A percentile compares a stretch with the other conserved stretches of the same genome.
Conservation (phyloP, 2,888 invertebrate genomes). For the Isotomurus palustris region DNA sequence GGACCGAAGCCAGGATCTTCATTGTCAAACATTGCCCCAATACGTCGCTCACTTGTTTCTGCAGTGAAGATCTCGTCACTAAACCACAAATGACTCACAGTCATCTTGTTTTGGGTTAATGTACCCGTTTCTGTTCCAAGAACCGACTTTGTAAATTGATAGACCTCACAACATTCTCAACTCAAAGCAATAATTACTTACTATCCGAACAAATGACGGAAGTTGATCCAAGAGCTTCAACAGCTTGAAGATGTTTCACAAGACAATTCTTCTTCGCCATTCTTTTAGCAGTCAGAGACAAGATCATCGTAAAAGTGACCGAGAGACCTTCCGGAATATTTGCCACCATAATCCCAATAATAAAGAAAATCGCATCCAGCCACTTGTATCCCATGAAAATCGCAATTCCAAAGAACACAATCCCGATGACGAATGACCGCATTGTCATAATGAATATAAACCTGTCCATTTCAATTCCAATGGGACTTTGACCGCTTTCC, state of each 20-base stretch:
- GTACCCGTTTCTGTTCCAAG: constrained; percentile 59
- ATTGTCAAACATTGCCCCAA: constrained; percentile 32
- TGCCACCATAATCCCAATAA: constrained; percentile 64
- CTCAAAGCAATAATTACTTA: not conserved
- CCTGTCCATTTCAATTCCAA: constrained; percentile 69
- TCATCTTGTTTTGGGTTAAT: constrained; percentile 71
- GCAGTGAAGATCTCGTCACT: constrained; percentile 65
- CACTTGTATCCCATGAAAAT: constrained; percentile 61
- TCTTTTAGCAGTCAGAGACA: constrained; percentile 71
- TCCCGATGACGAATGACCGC: constrained; percentile 65
- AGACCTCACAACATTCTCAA: no score
- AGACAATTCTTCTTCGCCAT: constrained; percentile 77
- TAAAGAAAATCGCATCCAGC: constrained; percentile 51
- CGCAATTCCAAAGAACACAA: constrained; percentile 67
- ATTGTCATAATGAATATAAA: constrained; percentile 68
- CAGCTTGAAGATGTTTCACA: constrained; percentile 73
- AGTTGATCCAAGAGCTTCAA: constrained; percentile 73
- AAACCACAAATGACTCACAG: constrained; percentile 67
- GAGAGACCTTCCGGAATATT: constrained; percentile 60
- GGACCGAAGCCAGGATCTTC: constrained; percentile 50
- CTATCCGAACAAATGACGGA: constrained; percentile 74
- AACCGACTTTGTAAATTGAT: no score
- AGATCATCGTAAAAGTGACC: constrained; percentile 53
- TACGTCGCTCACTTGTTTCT: constrained; percentile 54
- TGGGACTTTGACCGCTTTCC: constrained; percentile 66